Conservation (phyloP, 2,888 invertebrate species). For the Pheosia gnoma region DNA sequence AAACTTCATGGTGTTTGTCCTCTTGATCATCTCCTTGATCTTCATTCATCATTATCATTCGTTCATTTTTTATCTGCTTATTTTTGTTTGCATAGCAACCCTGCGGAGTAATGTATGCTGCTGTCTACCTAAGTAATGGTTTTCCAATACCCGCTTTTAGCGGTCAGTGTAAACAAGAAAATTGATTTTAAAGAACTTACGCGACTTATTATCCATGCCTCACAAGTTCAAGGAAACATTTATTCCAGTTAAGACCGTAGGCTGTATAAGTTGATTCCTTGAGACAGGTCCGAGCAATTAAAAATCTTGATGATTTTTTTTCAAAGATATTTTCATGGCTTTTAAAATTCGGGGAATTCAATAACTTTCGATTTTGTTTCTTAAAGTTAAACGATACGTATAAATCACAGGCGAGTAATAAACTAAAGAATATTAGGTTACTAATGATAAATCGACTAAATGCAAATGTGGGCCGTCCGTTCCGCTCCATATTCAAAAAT, state of each 20-base stretch:
- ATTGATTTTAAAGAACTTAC: constrained; percentile 77
- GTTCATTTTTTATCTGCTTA: too few species aligned
- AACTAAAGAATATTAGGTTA: not conserved
- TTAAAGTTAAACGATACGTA: not conserved
- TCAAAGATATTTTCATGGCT: constrained; percentile 12
- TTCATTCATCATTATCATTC: too few species aligned
- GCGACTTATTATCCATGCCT: constrained; percentile 51
- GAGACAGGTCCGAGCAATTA: constrained; percentile 33
- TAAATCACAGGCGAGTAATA: not conserved
- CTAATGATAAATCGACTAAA: constrained; percentile 1
- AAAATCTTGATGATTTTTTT: constrained; percentile 30
- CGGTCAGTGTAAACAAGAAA: constrained; percentile 78
- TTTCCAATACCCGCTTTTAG: constrained; percentile 64
- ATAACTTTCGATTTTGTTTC: not conserved
- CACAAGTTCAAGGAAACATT: constrained; percentile 69
- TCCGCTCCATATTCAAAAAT: constrained; percentile 29
- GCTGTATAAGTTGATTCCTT: constrained; percentile 40
- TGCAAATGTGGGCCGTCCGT: not conserved
- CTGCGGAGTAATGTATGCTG: constrained; percentile 34
- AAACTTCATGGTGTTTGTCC: too few species aligned
- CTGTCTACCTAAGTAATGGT: constrained; percentile 61
- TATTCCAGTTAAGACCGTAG: constrained; percentile 51
- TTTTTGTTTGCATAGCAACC: constrained; percentile 38
- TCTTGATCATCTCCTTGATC: too few species aligned
- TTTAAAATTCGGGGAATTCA: constrained; percentile 18